Conservation (phyloP, 2,888 invertebrate genomes). For the Thera britannica region DNA sequence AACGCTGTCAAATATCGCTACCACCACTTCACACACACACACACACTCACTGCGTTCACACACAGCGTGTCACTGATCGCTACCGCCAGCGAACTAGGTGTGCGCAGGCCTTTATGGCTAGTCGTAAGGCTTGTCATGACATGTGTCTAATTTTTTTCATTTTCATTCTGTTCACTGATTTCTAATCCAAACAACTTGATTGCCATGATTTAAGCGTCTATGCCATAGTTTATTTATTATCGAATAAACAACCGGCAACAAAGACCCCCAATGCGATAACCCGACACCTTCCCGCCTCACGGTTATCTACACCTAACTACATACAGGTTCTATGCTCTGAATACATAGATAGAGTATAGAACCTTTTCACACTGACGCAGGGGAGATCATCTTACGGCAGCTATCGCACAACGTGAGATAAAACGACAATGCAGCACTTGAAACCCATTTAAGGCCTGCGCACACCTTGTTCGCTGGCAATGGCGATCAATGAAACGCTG, state of each 20-base stretch:
- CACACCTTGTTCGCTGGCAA: too few species aligned
- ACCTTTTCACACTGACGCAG: conserved; percentile 40
- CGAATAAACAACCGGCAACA: conserved; percentile 19
- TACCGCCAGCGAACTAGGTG: too few species aligned
- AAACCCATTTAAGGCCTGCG: conserved; percentile 56
- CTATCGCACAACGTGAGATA: conserved; percentile 68
- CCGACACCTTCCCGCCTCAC: conserved; percentile 16
- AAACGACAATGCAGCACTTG: conserved; percentile 72
- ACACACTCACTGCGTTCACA: too few species aligned
- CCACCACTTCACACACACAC: too few species aligned
- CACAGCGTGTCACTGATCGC: too few species aligned
- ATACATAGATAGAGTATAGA: conserved; percentile 4
- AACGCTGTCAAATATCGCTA: too few species aligned
- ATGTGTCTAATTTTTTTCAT: too few species aligned
- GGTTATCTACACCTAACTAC: conserved; percentile 2
- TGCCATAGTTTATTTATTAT: conserved; percentile 24
- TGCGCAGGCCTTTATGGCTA: too few species aligned
- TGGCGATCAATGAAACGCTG: too few species aligned
- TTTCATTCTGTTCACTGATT: too few species aligned
- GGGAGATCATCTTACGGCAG: conserved; percentile 63
- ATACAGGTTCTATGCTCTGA: neutral
- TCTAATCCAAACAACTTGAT: neutral
- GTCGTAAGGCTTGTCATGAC: too few species aligned
- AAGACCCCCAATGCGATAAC: conserved; percentile 28
- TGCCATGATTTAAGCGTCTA: neutral